Percentiles rank a stretch among this genome's conserved stretches.
These are phyloP conservation scores for Meriones unguiculatus DNA, from an alignment of 2,113 vertebrate species.

Conservation along the genomic window DNA sequence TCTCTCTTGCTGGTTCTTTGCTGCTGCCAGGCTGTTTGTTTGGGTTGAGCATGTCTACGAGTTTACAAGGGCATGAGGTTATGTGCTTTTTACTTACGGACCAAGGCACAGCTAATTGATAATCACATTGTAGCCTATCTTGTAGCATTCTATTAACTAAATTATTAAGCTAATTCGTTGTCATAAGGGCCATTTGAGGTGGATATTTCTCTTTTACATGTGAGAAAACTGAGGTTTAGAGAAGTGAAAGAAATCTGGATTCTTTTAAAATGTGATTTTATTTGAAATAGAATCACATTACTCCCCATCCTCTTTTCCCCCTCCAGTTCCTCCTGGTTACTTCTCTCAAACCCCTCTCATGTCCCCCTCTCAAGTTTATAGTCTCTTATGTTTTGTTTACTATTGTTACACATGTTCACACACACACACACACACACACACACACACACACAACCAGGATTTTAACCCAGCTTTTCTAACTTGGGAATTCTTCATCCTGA, in stretches of 20 bases:
- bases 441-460: background rate
- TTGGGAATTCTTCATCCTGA: background rate
- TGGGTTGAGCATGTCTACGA: background rate
- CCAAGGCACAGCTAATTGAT: background rate
- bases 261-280: background rate
- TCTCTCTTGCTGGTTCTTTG: background rate
- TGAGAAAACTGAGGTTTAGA: slow-evolving; percentile 20
- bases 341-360: background rate
- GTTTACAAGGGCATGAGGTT: background rate
- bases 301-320: background rate
- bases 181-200: background rate
- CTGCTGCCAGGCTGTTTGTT: background rate
- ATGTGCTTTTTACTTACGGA: background rate
- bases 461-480: background rate
- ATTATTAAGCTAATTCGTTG: background rate
- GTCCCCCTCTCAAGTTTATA: background rate
- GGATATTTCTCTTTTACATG: background rate
- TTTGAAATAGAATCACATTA: background rate
- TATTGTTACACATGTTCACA: background rate
- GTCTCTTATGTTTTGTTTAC: background rate
- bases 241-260: background rate
- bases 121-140: background rate
- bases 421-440: background rate
- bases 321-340: background rate
- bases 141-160: background rate